Percentiles rank a stretch among this genome's conserved stretches.
Evolutionary conservation across 2,797 vertebrate species (phyloP).

Genomic region (Neopelma chrysocephalum): DNA sequence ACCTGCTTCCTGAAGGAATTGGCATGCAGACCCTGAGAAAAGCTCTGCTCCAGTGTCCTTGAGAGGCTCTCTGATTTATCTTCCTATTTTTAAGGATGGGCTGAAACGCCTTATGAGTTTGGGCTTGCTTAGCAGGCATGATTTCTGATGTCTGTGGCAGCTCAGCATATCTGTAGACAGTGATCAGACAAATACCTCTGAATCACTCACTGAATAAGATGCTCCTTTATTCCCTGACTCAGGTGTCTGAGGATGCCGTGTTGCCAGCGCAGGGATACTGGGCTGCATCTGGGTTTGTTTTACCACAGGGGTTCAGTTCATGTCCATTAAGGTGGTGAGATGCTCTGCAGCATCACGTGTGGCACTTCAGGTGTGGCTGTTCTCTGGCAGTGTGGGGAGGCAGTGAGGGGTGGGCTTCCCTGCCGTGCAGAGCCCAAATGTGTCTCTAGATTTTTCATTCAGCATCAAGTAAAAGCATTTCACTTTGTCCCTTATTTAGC

Average conservation of each 20-base stretch:
- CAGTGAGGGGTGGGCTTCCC: background rate
- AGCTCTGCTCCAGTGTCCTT: background rate
- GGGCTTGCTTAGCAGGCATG: background rate
- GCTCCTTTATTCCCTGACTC: background rate
- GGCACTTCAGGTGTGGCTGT: background rate
- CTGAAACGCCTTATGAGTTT: background rate
- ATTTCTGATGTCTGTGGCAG: background rate
- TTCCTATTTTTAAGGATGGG: background rate
- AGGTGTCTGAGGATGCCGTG: background rate
- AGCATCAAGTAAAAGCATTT: background rate
- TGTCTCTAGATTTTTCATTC: background rate
- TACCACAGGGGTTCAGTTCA: background rate
- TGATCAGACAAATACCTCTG: background rate
- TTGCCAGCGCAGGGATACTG: background rate
- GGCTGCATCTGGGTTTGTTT: background rate
- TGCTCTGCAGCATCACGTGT: background rate
- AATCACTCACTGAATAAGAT: background rate
- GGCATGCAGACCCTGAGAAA: background rate
- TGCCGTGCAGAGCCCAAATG: fast-evolving
- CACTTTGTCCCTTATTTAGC: background rate
- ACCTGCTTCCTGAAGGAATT: background rate
- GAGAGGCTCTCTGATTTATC: background rate
- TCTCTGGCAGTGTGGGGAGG: background rate
- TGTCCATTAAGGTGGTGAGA: background rate
- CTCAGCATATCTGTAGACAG: background rate